phyloP scores from a whole-genome alignment of 2,797 vertebrate genomes.

The Falco cherrug region DNA sequence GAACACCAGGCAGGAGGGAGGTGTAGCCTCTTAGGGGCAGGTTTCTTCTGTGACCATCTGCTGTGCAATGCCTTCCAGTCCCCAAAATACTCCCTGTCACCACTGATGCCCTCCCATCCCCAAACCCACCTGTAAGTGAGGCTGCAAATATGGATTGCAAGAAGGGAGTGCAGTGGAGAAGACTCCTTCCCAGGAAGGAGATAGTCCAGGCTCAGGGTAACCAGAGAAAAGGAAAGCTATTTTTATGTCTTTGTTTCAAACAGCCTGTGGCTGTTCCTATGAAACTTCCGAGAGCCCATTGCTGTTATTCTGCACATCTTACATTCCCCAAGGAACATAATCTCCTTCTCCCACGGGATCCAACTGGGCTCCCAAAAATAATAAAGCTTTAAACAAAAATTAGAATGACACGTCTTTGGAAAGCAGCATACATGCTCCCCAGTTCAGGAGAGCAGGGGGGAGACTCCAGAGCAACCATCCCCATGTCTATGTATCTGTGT shows the following conservation, averaged over 20 bases:
- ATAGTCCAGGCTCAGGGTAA: background rate
- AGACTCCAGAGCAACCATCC: background rate
- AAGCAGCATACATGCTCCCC: background rate
- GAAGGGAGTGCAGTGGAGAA: background rate
- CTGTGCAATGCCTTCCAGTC: background rate
- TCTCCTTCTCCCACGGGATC: background rate
- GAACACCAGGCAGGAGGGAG: accelerated
- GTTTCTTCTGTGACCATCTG: background rate
- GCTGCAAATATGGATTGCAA: background rate
- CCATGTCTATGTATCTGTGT: accelerated
- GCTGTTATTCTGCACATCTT: accelerated
- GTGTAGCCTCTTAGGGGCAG: accelerated
- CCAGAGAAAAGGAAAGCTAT: background rate
- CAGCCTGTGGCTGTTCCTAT: background rate
- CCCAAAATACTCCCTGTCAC: background rate
- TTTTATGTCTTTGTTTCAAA: background rate
- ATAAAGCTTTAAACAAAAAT: background rate
- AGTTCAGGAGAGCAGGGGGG: background rate
- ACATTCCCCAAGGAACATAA: background rate
- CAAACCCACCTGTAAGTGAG: accelerated
- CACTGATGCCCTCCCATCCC: background rate
- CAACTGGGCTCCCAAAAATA: background rate
- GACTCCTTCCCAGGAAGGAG: background rate
- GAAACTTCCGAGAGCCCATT: background rate
- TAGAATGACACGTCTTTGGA: background rate